phyloP scores from a whole-genome alignment of 1,140 invertebrate species.

The Holotrichia oblita region DNA sequence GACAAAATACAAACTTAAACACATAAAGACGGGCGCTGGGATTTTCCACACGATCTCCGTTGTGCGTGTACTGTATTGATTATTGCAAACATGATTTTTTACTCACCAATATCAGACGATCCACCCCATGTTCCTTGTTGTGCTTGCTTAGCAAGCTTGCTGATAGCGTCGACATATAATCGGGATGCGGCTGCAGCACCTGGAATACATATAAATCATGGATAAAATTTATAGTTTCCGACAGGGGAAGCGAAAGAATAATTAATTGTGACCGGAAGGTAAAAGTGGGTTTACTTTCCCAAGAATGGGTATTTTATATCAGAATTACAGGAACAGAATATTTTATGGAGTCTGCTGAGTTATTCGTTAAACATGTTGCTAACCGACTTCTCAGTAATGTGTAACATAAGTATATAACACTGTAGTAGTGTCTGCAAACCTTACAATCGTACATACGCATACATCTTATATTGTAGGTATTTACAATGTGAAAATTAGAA shows the following conservation, averaged over 20 bases:
- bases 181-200: slow-evolving; percentile 87
- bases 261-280: neutral
- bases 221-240: slow-evolving; percentile 2
- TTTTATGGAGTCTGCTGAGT: too few relatives aligned
- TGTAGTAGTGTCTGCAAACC: too few relatives aligned
- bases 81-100: slow-evolving; percentile 24
- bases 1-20: slow-evolving; percentile 30
- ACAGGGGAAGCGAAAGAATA: neutral
- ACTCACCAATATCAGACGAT: slow-evolving; percentile 88
- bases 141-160: slow-evolving; percentile 84
- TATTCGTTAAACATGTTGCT: too few relatives aligned
- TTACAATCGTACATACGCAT: too few relatives aligned
- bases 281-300: neutral
- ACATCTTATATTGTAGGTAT: too few relatives aligned
- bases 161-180: slow-evolving; percentile 87
- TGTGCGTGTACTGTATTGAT: slow-evolving; percentile 8
- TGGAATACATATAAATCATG: slow-evolving; percentile 62
- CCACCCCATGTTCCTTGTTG: slow-evolving; percentile 89
- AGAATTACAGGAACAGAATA: too few relatives aligned
- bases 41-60: neutral
- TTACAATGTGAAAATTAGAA: too few relatives aligned
- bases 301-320: neutral
- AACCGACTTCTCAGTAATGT: too few relatives aligned
- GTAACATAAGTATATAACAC: too few relatives aligned
- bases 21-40: slow-evolving; percentile 13